Percentiles rank a stretch among this genome's conserved stretches.
These are phyloP conservation scores for Ciona savignyi DNA, from an alignment of 23 tunicate genomes.

Conservation along the genomic window DNA sequence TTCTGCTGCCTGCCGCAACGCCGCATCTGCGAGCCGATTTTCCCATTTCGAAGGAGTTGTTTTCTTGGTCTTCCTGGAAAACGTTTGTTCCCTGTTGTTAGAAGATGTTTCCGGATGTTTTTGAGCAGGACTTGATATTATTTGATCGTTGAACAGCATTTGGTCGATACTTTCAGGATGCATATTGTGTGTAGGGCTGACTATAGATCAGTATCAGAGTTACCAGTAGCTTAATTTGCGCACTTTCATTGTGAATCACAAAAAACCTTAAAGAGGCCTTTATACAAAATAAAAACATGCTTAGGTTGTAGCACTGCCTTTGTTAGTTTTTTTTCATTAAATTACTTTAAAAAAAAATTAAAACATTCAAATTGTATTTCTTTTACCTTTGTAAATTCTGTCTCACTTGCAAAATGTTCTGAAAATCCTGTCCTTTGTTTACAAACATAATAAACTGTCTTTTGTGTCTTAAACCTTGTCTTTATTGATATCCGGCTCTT, in stretches of 20 bases:
- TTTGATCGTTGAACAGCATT: background rate
- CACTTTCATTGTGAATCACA: no score
- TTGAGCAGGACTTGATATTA: background rate
- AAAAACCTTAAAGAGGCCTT: background rate
- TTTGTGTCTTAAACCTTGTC: background rate
- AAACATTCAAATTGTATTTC: background rate
- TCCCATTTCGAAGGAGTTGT: constrained; percentile 39
- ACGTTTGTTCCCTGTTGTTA: background rate
- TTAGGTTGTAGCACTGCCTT: no score
- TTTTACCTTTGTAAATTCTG: background rate
- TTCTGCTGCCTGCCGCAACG: constrained; percentile 74
- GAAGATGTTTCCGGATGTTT: background rate
- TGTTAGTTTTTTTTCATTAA: no score
- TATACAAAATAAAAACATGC: no score
- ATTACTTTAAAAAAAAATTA: no score
- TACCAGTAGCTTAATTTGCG: no score
- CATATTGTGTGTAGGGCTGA: no score
- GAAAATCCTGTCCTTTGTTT: background rate
- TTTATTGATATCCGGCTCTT: no score
- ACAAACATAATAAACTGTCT: background rate
- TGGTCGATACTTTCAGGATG: background rate
- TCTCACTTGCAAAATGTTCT: background rate
- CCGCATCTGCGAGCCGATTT: constrained; percentile 57
- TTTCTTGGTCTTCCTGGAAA: constrained; percentile 35
- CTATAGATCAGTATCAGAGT: no score